phyloP scores from a whole-genome alignment of 2,113 vertebrate genomes.

The Ptilorrhoa leucosticta region DNA sequence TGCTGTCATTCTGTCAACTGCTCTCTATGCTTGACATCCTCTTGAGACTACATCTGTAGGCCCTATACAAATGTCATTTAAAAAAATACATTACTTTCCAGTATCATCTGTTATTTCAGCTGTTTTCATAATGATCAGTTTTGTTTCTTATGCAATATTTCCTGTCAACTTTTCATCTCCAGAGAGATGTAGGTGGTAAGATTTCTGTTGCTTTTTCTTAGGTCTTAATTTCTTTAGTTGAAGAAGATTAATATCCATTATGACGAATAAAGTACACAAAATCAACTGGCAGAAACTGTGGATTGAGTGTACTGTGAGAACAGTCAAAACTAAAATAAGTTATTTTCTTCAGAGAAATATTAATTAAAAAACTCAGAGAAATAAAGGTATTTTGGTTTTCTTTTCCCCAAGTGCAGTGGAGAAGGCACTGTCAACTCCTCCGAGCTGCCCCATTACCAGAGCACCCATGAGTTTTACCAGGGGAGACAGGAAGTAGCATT shows the following conservation, averaged over 20 bases:
- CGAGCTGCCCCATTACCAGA: not conserved
- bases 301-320: not conserved
- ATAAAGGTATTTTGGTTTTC: not conserved
- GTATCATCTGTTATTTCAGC: slow-evolving; percentile 6
- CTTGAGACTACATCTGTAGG: not conserved
- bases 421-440: fast-evolving
- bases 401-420: not conserved
- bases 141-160: slow-evolving; percentile 9
- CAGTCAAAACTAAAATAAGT: not conserved
- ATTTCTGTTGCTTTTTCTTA: slow-evolving; percentile 6
- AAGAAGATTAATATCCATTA: not conserved
- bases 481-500: not conserved
- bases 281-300: not conserved
- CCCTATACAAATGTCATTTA: not conserved
- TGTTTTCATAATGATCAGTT: slow-evolving; percentile 26
- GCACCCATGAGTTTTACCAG: not conserved
- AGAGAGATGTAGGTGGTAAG: not conserved
- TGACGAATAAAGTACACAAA: not conserved
- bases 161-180: not conserved
- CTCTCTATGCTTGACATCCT: not conserved
- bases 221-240: not conserved
- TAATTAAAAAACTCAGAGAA: not conserved
- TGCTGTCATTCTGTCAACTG: not conserved
- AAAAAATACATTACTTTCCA: not conserved
- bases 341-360: not conserved